Conservation (phyloP, 2,888 invertebrate genomes). For the Mayetiola destructor region DNA sequence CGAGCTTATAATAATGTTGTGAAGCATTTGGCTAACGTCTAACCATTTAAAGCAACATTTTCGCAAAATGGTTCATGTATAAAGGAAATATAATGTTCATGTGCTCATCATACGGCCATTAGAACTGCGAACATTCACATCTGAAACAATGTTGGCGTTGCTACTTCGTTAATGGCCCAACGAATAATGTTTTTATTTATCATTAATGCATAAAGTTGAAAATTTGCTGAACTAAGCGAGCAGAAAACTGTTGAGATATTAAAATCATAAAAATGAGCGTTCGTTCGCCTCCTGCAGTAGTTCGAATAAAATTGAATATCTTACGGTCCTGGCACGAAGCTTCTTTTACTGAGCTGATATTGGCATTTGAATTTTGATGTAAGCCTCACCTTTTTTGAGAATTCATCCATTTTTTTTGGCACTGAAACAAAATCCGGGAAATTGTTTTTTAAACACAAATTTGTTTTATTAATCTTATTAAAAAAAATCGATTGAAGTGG, state of each 20-base stretch:
- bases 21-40: too few species aligned
- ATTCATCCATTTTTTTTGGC: constrained; percentile 3
- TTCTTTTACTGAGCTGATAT: background rate
- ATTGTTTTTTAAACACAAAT: background rate
- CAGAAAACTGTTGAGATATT: background rate
- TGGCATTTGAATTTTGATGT: background rate
- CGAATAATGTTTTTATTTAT: background rate
- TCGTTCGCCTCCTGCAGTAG: too few species aligned
- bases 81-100: too few species aligned
- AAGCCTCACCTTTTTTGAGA: background rate
- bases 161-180: constrained; percentile 11
- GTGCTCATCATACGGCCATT: constrained; percentile 3
- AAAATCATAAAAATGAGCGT: background rate
- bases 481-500: background rate
- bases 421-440: background rate
- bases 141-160: constrained; percentile 5
- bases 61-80: too few species aligned
- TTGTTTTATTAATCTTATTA: background rate
- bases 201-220: background rate
- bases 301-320: too few species aligned
- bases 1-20: too few species aligned
- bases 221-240: constrained; percentile 2
- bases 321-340: too few species aligned
- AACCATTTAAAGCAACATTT: too few species aligned
- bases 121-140: background rate